These are phyloP conservation scores for Cettia cetti DNA, from an alignment of 2,113 vertebrate species.

Conservation along the genomic window DNA sequence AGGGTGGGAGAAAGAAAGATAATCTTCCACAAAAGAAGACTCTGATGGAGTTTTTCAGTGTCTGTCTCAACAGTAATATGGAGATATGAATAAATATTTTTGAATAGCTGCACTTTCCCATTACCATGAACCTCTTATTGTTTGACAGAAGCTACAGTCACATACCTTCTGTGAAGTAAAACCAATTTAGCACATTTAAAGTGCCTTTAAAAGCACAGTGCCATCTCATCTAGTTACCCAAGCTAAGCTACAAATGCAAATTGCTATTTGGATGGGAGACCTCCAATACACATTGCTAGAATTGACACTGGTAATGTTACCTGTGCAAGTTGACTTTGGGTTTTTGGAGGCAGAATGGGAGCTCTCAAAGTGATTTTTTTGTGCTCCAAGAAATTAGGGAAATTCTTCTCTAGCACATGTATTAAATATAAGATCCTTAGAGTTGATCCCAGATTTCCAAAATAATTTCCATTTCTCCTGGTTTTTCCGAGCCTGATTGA, in stretches of 20 bases:
- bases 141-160: background rate
- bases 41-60: background rate
- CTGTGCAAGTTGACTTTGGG: background rate
- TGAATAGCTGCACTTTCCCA: background rate
- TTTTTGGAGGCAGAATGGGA: background rate
- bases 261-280: background rate
- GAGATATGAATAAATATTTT: background rate
- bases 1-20: background rate
- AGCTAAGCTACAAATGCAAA: background rate
- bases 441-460: background rate
- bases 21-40: background rate
- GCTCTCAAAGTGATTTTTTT: background rate
- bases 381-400: background rate
- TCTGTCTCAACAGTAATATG: background rate
- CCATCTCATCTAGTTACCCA: background rate
- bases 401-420: background rate
- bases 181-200: background rate
- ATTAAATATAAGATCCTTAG: background rate
- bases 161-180: conserved; percentile 4
- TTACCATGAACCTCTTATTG: background rate
- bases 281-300: background rate
- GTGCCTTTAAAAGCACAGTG: background rate
- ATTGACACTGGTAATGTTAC: background rate
- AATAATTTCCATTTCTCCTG: background rate
- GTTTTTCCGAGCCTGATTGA: background rate